Conservation (phyloP, 2,888 invertebrate genomes). For the Brenthis ino region DNA sequence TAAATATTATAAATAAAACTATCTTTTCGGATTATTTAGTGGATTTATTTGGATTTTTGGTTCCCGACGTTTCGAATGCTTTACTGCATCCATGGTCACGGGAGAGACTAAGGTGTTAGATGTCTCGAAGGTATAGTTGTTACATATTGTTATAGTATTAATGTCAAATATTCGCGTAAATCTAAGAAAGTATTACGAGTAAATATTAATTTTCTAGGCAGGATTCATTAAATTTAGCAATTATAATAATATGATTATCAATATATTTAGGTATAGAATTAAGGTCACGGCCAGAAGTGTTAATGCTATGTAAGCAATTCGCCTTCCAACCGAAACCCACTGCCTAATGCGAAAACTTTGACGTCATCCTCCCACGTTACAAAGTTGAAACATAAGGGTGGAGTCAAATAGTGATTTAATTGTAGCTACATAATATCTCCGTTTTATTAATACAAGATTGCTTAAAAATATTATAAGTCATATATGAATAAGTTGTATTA, state of each 20-base stretch:
- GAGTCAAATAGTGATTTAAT: conserved; percentile 11
- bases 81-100: too few relatives aligned
- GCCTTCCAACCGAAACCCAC: conserved; percentile 69
- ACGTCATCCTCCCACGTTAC: conserved; percentile 59
- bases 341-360: conserved; percentile 73
- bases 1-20: conserved; percentile 20
- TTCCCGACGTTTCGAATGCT: too few relatives aligned
- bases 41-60: too few relatives aligned
- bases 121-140: too few relatives aligned
- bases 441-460: too few relatives aligned
- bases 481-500: too few relatives aligned
- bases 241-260: conserved; percentile 52
- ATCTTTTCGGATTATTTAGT: too few relatives aligned
- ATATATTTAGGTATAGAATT: conserved; percentile 45
- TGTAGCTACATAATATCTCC: neutral
- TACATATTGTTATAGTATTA: too few relatives aligned
- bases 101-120: too few relatives aligned
- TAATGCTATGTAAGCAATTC: conserved; percentile 46
- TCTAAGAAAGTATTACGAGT: too few relatives aligned
- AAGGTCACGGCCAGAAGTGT: conserved; percentile 43
- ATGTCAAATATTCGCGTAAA: too few relatives aligned
- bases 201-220: conserved; percentile 40
- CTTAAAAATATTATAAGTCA: too few relatives aligned
- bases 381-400: conserved; percentile 10
- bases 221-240: conserved; percentile 57